Percentiles rank a stretch among this genome's conserved stretches.
Conservation (phyloP, 1,140 invertebrate genomes). For the Helicoverpa armigera region DNA sequence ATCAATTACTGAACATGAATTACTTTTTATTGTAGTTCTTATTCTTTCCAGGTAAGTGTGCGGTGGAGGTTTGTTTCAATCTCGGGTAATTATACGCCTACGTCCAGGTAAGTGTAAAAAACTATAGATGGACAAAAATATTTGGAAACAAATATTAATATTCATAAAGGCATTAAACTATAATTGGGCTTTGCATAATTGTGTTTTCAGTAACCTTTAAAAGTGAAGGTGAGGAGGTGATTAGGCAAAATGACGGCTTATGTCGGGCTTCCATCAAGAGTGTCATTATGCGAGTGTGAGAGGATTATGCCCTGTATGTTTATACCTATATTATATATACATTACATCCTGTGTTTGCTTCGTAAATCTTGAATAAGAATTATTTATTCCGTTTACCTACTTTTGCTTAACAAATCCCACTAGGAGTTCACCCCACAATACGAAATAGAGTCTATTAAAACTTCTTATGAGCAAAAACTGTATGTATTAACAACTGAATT, state of each 20-base stretch:
- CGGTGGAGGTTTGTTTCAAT: conserved; percentile 47
- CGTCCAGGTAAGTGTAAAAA: conserved; percentile 50
- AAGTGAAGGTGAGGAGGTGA: conserved; percentile 54
- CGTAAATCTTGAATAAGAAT: no score
- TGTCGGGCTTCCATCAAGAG: conserved; percentile 10
- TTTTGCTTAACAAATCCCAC: no score
- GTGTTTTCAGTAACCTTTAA: conserved; percentile 60
- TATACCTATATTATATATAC: background rate
- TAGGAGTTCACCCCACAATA: no score
- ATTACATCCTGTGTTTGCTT: no score
- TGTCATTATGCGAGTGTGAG: conserved; percentile 27
- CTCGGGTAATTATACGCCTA: conserved; percentile 24
- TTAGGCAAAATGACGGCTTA: conserved; percentile 55
- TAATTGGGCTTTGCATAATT: conserved; percentile 58
- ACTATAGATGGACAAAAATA: conserved; percentile 28
- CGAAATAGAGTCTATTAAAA: no score
- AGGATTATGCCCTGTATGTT: conserved; percentile 2
- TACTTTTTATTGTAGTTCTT: conserved; percentile 71
- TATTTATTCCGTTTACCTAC: no score
- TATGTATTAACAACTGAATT: no score
- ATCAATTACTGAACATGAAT: conserved; percentile 61
- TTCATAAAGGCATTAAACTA: conserved; percentile 60
- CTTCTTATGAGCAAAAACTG: no score
- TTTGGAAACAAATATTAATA: conserved; percentile 56
- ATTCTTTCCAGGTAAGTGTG: conserved; percentile 73